Conservation (phyloP, 2,113 vertebrate species). For the Myanophis thanlyinensis region DNA sequence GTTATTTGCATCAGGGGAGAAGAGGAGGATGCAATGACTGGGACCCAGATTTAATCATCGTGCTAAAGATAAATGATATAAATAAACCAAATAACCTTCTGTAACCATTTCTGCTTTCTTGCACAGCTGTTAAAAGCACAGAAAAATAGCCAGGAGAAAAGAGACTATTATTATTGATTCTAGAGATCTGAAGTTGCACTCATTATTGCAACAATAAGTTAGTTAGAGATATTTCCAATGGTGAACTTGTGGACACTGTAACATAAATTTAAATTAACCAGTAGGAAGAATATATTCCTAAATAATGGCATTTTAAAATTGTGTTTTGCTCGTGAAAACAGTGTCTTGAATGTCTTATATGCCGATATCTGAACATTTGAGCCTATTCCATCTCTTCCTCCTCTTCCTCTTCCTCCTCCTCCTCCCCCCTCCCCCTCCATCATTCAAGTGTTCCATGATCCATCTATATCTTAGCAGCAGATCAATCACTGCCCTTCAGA, state of each 20-base stretch:
- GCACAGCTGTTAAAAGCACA: not conserved
- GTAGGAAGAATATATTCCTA: not conserved
- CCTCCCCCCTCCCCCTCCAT: not conserved
- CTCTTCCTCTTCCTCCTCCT: too few relatives aligned
- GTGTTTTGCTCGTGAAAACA: not conserved
- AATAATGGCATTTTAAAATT: not conserved
- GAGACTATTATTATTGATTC: not conserved
- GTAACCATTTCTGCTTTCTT: not conserved
- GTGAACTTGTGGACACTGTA: not conserved
- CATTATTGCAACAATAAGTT: not conserved
- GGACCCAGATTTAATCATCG: not conserved
- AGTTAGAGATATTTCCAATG: not conserved
- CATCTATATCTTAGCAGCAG: not conserved
- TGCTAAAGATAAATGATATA: not conserved
- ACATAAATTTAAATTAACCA: not conserved
- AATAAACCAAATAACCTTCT: not conserved
- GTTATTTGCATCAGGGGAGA: not conserved
- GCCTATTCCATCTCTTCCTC: not conserved
- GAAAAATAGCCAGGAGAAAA: not conserved
- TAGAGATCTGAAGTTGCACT: not conserved
- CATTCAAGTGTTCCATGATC: not conserved
- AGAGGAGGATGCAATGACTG: not conserved
- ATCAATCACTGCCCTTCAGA: not conserved
- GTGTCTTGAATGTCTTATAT: not conserved
- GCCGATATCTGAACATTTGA: not conserved